A percentile compares a stretch with the other conserved stretches of the same genome.
Conservation (phyloP, 2,113 vertebrate species). For the Scalopus aquaticus region DNA sequence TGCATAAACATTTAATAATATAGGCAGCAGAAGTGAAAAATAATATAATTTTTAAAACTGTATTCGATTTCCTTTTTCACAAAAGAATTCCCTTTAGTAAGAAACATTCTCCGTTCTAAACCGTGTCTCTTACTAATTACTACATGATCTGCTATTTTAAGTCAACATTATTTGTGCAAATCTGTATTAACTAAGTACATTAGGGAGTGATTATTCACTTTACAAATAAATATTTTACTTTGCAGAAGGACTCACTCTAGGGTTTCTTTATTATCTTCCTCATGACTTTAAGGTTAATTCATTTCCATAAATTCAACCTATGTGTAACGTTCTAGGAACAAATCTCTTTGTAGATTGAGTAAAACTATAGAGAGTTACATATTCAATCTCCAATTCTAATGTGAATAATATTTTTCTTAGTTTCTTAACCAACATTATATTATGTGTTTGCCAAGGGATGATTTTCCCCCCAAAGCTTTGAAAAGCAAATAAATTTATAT, state of each 20-base stretch:
- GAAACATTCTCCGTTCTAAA: constrained; percentile 40
- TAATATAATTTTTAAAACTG: background rate
- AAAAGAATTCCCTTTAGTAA: constrained; percentile 46
- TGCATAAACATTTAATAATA: constrained; percentile 84
- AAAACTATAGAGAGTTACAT: background rate
- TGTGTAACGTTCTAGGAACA: constrained; percentile 48
- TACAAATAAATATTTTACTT: constrained; percentile 53
- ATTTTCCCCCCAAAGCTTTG: background rate
- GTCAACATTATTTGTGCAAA: constrained; percentile 9
- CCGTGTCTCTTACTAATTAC: constrained; percentile 41
- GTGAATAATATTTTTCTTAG: constrained; percentile 21
- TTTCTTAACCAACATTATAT: constrained; percentile 44
- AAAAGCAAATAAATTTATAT: constrained; percentile 52
- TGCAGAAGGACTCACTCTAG: background rate
- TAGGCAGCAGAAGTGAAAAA: constrained; percentile 13
- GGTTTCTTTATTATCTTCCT: constrained; percentile 37
- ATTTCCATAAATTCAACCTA: constrained; percentile 30
- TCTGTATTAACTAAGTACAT: constrained; percentile 16
- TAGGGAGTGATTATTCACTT: constrained; percentile 30
- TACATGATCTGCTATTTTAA: constrained; percentile 34
- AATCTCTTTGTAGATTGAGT: constrained; percentile 12
- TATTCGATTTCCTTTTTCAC: constrained; percentile 46
- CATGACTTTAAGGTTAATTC: constrained; percentile 45
- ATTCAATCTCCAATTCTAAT: constrained; percentile 31
- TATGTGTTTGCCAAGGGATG: constrained; percentile 13